Evolutionary conservation across 2,888 invertebrate species (phyloP), one percentile per base, ranked within the genome.

Genomic region (Microplitis manilae): DNA sequence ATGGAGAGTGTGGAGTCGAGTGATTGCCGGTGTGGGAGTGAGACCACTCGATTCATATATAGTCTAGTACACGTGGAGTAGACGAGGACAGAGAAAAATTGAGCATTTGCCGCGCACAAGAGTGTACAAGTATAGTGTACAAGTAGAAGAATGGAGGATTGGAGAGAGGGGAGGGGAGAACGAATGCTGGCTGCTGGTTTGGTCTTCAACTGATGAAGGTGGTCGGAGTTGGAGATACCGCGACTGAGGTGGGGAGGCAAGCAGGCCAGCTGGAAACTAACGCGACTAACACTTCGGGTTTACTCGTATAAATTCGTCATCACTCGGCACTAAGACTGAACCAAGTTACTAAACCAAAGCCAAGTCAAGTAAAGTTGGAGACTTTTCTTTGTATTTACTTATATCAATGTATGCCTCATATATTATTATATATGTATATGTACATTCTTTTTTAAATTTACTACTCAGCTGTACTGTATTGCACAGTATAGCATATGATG

Each of bases 11-110:
- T 60, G 73, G 67, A 50, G 9, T 73, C 62, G 65, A 72, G 77
- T 77, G 75, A 77, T 77, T 78, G 69, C 75, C 73, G 72, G 62
- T 75, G 65, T 40, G 77, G 72, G 30, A 62, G n/a, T 17, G 30
- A 67, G 30, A 30, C 30, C 30, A 67, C 50, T 62, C 70, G 76
- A 65, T 70, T 15, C 13, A 59, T 64, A 73, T 20, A 67, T 70
- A 59, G 67, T 68, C 41, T 68, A 75, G 70, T 17, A 30, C 30
- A 30, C 30, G 61, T 60, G 65, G 67, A 74, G 64, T 30, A 13
- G 13, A 72, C 30, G 4, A 30, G 4, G 68, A 64, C 73, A 70
- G 75, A 79, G 70, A 78, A 70, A 72, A 76, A 76, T 67, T 40
- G 62, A 70, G 61, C 65, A 30, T 77, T 73, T 75, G 50, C 73